Evolutionary conservation across 2,888 invertebrate species (phyloP), one percentile per base, ranked within the genome.

Genomic region (Notodonta ziczac): DNA sequence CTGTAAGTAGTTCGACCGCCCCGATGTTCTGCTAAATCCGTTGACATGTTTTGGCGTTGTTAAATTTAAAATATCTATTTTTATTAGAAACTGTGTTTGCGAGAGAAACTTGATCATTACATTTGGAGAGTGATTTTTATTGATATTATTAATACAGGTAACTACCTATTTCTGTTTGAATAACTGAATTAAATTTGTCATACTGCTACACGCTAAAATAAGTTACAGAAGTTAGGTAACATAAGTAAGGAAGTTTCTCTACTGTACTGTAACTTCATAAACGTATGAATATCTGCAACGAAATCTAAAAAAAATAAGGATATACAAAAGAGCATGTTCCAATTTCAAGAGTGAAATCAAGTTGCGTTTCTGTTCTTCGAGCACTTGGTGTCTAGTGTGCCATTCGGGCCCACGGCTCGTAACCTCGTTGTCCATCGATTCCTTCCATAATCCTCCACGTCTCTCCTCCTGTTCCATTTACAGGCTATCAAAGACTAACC

Each of bases 391-490:
- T 50, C 61, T 50, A 59, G 53, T 57, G 58, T 60, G 50, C 61
- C 63, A 62, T 82, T 77, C 78, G 76, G 80, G 81, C 82, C 80
- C 82, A 85, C 82, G 75, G 79, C 72, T 81, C 80, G 81, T 84
- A 86, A 87, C 85, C 89, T 87, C 86, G 73, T 86, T 86, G 84
- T 82, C 83, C 87, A 88, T 87, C 85, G 87, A 88, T 88, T 89
- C 83, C 82, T 77, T 69, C 76, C 73, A 70, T 78, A 83, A 83
- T 82, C 83, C 81, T 69, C 72, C 64, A 66, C 46, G 57, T 59
- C 58, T 65, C 64, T 73, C 76, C 73, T 73, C 69, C 71, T 70
- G 75, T 76, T 79, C 78, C 71, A 78, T 77, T 80, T 80, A 78
- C 73, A 69, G 63, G 62, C 60, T 66, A 70, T 66, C 63, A 53